Percentiles rank a stretch among this genome's conserved stretches.
Evolutionary conservation across 2,888 invertebrate species (phyloP).

Genomic region (Dryadula phaetusa): DNA sequence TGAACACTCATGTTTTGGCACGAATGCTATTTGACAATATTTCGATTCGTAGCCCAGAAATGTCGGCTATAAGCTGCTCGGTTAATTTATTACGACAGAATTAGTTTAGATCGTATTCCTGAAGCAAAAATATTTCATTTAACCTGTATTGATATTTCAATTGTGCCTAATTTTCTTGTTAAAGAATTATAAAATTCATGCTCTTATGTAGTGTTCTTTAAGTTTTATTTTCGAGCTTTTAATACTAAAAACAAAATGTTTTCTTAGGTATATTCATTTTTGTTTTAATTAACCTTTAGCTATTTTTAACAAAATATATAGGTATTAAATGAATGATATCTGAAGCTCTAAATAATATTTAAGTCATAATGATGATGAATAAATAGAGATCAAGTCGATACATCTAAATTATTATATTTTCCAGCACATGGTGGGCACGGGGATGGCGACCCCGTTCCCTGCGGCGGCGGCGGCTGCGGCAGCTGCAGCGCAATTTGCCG

Average conservation of each 20-base stretch:
- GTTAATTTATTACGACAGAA: slow-evolving; percentile 76
- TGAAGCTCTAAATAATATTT: neutral
- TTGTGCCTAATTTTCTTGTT: neutral
- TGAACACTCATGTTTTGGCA: slow-evolving; percentile 67
- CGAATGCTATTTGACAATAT: slow-evolving; percentile 72
- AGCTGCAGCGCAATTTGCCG: slow-evolving; percentile 85
- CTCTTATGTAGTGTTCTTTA: neutral
- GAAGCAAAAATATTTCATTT: slow-evolving; percentile 54
- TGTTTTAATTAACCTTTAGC: too few relatives aligned
- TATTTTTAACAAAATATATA: too few relatives aligned
- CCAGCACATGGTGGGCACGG: slow-evolving; percentile 97
- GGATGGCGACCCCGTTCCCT: slow-evolving; percentile 90
- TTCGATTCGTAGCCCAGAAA: slow-evolving; percentile 78
- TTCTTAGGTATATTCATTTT: too few relatives aligned
- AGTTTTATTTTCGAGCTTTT: neutral
- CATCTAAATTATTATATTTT: slow-evolving; percentile 58
- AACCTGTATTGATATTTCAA: neutral
- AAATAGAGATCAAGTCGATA: neutral
- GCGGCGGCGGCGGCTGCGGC: slow-evolving; percentile 86
- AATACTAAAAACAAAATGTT: too few relatives aligned
- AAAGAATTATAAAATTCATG: neutral
- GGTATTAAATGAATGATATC: too few relatives aligned
- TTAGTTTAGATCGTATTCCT: slow-evolving; percentile 70
- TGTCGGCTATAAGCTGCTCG: slow-evolving; percentile 70
- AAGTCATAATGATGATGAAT: neutral